A percentile compares a stretch with the other conserved stretches of the same genome.
These are phyloP conservation scores for Columba janthina DNA, from an alignment of 2,113 vertebrate species.

Conservation along the genomic window DNA sequence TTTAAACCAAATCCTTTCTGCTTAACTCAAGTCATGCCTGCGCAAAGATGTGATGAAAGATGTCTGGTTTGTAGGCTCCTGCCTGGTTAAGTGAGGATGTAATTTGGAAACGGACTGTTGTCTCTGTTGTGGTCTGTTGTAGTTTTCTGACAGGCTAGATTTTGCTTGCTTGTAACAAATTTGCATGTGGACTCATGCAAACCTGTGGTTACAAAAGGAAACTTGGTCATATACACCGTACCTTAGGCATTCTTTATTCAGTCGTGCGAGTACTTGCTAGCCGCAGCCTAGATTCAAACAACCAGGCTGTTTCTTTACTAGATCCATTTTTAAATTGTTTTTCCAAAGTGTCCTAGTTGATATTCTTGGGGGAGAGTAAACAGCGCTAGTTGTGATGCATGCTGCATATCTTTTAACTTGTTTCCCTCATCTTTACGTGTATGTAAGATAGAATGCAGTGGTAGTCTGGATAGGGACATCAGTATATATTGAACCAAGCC, in stretches of 20 bases:
- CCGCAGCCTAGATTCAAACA: not conserved
- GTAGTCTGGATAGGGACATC: not conserved
- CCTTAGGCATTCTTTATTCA: not conserved
- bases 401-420: not conserved
- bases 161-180: not conserved
- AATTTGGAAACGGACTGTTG: not conserved
- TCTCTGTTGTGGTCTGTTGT: not conserved
- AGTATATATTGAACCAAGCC: not conserved
- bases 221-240: not conserved
- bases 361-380: not conserved
- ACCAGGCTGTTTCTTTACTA: not conserved
- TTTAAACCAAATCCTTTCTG: not conserved
- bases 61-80: not conserved
- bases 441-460: not conserved
- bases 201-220: not conserved
- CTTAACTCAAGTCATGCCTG: not conserved
- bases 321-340: not conserved
- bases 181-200: not conserved
- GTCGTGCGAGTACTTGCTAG: not conserved
- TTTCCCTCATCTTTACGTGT: rapidly evolving
- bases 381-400: not conserved
- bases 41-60: not conserved
- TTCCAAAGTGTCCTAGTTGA: not conserved
- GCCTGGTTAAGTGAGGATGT: not conserved
- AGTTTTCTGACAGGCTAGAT: not conserved